These are phyloP conservation scores for Chrysolina americana DNA, from an alignment of 2,888 invertebrate genomes.

Conservation along the genomic window DNA sequence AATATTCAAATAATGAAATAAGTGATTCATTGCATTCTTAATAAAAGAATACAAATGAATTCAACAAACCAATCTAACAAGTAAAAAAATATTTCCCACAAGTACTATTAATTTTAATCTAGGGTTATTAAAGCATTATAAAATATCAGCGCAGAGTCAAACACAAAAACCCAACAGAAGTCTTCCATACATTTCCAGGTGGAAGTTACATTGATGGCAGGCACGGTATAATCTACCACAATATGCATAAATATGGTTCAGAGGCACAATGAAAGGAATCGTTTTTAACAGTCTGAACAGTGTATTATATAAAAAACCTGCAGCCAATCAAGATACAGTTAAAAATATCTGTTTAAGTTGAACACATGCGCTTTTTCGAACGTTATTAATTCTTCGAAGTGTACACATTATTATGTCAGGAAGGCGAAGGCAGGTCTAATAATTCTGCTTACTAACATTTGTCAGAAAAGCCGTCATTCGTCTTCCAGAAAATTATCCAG, in stretches of 20 bases:
- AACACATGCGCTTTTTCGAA: slow-evolving; percentile 13
- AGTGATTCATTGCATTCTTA: too few relatives aligned
- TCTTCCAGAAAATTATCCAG: slow-evolving; percentile 15
- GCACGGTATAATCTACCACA: background rate
- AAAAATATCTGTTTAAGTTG: background rate
- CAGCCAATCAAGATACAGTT: background rate
- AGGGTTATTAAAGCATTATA: too few relatives aligned
- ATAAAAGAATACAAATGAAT: too few relatives aligned
- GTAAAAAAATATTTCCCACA: too few relatives aligned
- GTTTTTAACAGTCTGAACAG: too few relatives aligned
- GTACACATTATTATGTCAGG: slow-evolving; percentile 13
- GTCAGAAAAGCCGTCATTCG: slow-evolving; percentile 14
- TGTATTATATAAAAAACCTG: background rate
- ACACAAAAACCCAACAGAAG: too few relatives aligned
- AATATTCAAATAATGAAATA: too few relatives aligned
- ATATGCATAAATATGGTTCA: background rate
- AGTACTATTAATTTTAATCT: too few relatives aligned
- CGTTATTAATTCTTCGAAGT: slow-evolving; percentile 6
- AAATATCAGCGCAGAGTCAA: too few relatives aligned
- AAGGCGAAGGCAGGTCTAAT: slow-evolving; percentile 12
- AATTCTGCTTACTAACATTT: slow-evolving; percentile 21
- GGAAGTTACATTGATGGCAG: too few relatives aligned
- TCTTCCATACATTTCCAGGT: too few relatives aligned
- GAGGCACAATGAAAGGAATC: background rate
- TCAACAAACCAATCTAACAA: too few relatives aligned